phyloP scores from a whole-genome alignment of 2,888 invertebrate genomes.

The Lottia gigantea region DNA sequence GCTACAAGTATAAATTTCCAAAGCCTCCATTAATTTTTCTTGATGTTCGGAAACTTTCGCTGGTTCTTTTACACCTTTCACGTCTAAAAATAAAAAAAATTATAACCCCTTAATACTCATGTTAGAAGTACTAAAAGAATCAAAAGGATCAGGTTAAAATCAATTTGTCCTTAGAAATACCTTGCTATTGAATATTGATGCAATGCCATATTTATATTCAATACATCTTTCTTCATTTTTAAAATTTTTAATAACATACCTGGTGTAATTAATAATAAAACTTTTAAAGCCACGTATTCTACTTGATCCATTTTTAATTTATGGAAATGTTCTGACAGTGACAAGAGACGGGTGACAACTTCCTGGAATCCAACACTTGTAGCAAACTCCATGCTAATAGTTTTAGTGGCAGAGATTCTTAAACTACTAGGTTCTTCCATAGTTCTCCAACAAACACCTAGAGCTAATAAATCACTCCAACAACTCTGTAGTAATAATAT shows the following conservation, averaged over 20 bases:
- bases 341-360: slow-evolving; percentile 93
- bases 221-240: no score
- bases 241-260: slow-evolving; percentile 73
- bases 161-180: no score
- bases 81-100: slow-evolving; percentile 74
- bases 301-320: slow-evolving; percentile 91
- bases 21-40: slow-evolving; percentile 90
- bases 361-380: slow-evolving; percentile 76
- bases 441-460: slow-evolving; percentile 79
- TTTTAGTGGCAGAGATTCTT: slow-evolving; percentile 49
- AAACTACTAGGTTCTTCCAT: slow-evolving; percentile 80
- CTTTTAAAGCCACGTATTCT: slow-evolving; percentile 97
- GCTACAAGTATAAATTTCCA: slow-evolving; percentile 89
- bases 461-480: slow-evolving; percentile 79
- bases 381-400: slow-evolving; percentile 75
- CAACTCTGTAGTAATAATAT: slow-evolving; percentile 96
- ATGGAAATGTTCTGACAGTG: slow-evolving; percentile 91
- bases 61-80: slow-evolving; percentile 91
- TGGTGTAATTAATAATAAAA: slow-evolving; percentile 89
- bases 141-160: no score
- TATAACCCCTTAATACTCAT: not conserved
- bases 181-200: no score
- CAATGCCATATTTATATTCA: no score
- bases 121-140: no score
- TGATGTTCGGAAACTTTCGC: slow-evolving; percentile 93